These are phyloP conservation scores for Acrocephalus kingi DNA, from an alignment of 2,113 vertebrate species.

Conservation along the genomic window DNA sequence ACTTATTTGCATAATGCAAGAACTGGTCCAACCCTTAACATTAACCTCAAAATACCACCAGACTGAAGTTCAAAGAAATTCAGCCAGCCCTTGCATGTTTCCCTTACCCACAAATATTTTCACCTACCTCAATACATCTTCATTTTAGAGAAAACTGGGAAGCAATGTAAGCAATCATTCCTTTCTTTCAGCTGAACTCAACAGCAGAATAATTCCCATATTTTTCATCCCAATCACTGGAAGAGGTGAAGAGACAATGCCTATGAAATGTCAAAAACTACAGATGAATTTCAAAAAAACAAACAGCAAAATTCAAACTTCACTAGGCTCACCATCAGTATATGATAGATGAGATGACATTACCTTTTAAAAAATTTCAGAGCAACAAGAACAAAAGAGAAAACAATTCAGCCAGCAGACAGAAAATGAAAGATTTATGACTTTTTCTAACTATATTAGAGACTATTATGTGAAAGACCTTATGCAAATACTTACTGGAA, in stretches of 20 bases:
- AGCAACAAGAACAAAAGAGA: background rate
- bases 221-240: background rate
- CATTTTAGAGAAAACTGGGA: background rate
- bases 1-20: background rate
- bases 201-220: background rate
- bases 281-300: background rate
- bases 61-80: background rate
- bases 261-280: background rate
- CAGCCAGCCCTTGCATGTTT: background rate
- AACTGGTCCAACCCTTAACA: background rate
- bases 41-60: background rate
- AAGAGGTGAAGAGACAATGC: background rate
- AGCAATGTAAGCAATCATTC: background rate
- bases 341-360: background rate
- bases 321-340: background rate
- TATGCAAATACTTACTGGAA: constrained; percentile 39
- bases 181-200: background rate
- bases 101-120: background rate
- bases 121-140: background rate
- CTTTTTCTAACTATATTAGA: background rate
- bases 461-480: background rate
- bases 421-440: constrained; percentile 16
- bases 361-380: background rate
- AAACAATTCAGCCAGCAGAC: background rate
- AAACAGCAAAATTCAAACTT: background rate